These are phyloP conservation scores for Myotis pilosus DNA, from an alignment of 2,797 vertebrate species.

Conservation along the genomic window DNA sequence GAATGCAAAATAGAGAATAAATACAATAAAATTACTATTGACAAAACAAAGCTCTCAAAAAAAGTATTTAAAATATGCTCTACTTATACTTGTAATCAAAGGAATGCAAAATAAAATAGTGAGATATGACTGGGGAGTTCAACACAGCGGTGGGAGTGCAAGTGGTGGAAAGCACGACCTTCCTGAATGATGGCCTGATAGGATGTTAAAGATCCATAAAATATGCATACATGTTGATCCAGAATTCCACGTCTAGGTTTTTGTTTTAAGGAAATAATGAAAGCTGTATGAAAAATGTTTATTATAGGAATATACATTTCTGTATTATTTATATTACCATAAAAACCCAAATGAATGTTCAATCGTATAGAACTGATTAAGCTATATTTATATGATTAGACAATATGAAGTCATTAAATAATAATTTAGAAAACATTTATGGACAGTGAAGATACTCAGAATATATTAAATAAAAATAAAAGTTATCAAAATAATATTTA, in stretches of 20 bases:
- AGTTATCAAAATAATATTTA: constrained; percentile 16
- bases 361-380: background rate
- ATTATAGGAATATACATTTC: background rate
- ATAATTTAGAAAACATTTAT: background rate
- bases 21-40: constrained; percentile 8
- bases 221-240: background rate
- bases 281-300: background rate
- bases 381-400: background rate
- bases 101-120: background rate
- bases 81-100: background rate
- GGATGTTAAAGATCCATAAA: background rate
- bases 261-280: background rate
- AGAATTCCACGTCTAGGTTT: background rate
- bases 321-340: background rate
- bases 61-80: background rate
- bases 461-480: constrained; percentile 6
- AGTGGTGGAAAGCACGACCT: background rate
- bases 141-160: too few relatives aligned
- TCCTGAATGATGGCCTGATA: background rate
- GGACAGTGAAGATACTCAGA: background rate
- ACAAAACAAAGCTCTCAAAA: constrained; percentile 15
- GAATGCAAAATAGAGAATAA: constrained; percentile 34
- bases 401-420: background rate
- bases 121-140: background rate
- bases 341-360: background rate